Evolutionary conservation across 2,888 invertebrate species (phyloP).

Genomic region (Apocheima hispidaria): DNA sequence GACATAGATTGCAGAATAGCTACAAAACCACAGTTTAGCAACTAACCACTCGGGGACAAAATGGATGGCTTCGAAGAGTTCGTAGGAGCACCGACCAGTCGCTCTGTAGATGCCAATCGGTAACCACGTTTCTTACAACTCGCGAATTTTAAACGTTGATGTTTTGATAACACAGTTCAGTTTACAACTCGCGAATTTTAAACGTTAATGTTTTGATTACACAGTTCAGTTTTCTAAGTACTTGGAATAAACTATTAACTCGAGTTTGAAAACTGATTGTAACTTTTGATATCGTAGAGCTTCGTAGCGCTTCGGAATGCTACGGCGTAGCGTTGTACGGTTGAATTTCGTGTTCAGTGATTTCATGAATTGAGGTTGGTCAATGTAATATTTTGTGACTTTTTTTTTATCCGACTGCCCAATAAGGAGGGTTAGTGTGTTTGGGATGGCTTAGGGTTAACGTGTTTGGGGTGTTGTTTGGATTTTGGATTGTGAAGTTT

Average conservation of each 20-base stretch:
- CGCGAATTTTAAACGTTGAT: background rate
- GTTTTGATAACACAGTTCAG: slow-evolving; percentile 38
- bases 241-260: too few relatives aligned
- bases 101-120: slow-evolving; percentile 55
- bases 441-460: too few relatives aligned
- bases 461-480: too few relatives aligned
- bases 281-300: background rate
- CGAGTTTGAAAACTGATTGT: background rate
- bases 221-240: slow-evolving; percentile 33
- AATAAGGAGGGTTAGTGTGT: too few relatives aligned
- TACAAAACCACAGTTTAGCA: slow-evolving; percentile 3
- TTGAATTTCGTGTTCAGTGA: slow-evolving; percentile 5
- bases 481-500: too few relatives aligned
- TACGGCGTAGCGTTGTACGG: slow-evolving; percentile 15
- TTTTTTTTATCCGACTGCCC: too few relatives aligned
- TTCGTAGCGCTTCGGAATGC: slow-evolving; percentile 9
- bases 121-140: slow-evolving; percentile 49
- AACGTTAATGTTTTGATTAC: slow-evolving; percentile 13
- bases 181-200: background rate
- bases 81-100: slow-evolving; percentile 64
- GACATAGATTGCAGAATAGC: slow-evolving; percentile 15
- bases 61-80: slow-evolving; percentile 55
- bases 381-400: background rate
- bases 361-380: slow-evolving; percentile 19
- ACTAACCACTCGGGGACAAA: slow-evolving; percentile 60